Evolutionary conservation across 2,888 invertebrate genomes (phyloP).

Genomic region (Stenolophus ochropezus): DNA sequence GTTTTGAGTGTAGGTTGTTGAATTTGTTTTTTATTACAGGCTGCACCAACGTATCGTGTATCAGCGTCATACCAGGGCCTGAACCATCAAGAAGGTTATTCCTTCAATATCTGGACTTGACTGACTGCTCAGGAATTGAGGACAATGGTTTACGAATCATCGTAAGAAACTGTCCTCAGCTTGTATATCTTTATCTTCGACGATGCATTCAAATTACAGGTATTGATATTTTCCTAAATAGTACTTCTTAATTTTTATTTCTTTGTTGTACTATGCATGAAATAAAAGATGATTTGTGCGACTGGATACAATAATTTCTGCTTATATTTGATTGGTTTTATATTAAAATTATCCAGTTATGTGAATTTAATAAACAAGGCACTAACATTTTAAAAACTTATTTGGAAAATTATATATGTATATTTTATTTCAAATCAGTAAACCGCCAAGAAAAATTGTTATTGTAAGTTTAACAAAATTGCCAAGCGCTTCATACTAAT

Average conservation of each 20-base stretch:
- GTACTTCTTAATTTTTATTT: neutral
- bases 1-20: neutral
- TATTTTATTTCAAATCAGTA: too few species aligned
- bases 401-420: too few species aligned
- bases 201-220: constrained; percentile 92
- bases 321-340: too few species aligned
- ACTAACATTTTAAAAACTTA: too few species aligned
- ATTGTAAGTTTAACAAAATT: too few species aligned
- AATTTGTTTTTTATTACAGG: constrained; percentile 72
- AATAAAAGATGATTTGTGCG: too few species aligned
- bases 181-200: constrained; percentile 90
- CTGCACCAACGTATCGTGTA: constrained; percentile 87
- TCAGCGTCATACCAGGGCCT: constrained; percentile 81
- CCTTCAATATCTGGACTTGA: constrained; percentile 91
- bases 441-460: too few species aligned
- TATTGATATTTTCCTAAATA: constrained; percentile 67
- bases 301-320: too few species aligned
- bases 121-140: constrained; percentile 89
- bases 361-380: too few species aligned
- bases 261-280: neutral
- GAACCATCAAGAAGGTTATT: constrained; percentile 81
- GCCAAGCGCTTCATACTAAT: too few species aligned
- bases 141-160: constrained; percentile 90
- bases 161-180: constrained; percentile 90
- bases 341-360: too few species aligned